Evolutionary conservation across 1,140 invertebrate genomes (phyloP).

Genomic region (Marisa cornuarietis): DNA sequence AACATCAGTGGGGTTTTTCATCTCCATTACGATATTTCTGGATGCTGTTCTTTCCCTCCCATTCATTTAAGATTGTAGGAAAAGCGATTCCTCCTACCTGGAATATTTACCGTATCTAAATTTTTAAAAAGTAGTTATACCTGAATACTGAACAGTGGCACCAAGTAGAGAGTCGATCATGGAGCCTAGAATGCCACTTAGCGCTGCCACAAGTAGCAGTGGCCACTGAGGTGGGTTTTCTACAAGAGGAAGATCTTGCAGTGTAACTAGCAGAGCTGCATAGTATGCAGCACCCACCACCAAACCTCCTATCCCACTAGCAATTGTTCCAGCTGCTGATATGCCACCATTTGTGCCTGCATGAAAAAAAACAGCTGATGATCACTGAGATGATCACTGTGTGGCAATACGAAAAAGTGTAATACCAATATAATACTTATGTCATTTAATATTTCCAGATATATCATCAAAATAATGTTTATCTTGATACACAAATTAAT

Average conservation of each 20-base stretch:
- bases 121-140: slow-evolving; percentile 64
- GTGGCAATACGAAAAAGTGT: neutral
- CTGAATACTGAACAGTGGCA: slow-evolving; percentile 86
- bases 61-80: too few relatives aligned
- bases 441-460: neutral
- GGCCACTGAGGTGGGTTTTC: slow-evolving; percentile 83
- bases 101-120: too few relatives aligned
- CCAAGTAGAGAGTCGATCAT: slow-evolving; percentile 85
- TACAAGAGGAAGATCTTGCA: slow-evolving; percentile 71
- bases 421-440: neutral
- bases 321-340: slow-evolving; percentile 76
- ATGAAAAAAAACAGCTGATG: too few relatives aligned
- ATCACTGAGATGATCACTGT: too few relatives aligned
- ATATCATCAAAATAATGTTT: neutral
- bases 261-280: slow-evolving; percentile 73
- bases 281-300: slow-evolving; percentile 81
- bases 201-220: slow-evolving; percentile 76
- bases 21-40: too few relatives aligned
- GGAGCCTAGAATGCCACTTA: slow-evolving; percentile 83
- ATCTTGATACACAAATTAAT: neutral
- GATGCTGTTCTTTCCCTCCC: too few relatives aligned
- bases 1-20: too few relatives aligned
- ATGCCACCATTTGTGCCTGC: slow-evolving; percentile 86
- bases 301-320: slow-evolving; percentile 79
- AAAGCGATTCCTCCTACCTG: too few relatives aligned